These are phyloP conservation scores for Periplaneta americana DNA, from an alignment of 1,140 invertebrate species.

Conservation along the genomic window DNA sequence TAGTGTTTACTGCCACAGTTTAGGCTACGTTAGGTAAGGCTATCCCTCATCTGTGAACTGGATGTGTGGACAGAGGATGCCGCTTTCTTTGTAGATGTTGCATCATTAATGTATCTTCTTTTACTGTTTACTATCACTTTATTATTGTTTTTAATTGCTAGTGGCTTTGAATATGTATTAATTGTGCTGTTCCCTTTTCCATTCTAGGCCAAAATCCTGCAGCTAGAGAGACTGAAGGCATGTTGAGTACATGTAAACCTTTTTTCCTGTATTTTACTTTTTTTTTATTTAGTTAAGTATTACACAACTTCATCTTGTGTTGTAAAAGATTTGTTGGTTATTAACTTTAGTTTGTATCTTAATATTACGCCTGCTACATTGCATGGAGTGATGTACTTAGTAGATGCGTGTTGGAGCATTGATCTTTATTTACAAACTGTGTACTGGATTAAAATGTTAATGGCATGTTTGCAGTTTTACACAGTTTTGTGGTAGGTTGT, in stretches of 20 bases:
- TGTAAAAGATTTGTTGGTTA: not conserved
- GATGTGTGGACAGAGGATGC: not conserved
- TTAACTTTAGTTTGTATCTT: not conserved
- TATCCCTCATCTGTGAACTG: no score
- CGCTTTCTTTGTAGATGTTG: not conserved
- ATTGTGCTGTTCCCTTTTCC: conserved; percentile 28
- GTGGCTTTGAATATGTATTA: conserved; percentile 8
- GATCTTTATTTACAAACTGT: no score
- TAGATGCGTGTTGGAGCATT: no score
- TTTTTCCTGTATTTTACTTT: conserved; percentile 1
- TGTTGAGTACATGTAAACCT: conserved; percentile 36
- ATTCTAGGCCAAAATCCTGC: conserved; percentile 52
- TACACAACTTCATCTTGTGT: not conserved
- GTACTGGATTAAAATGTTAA: no score
- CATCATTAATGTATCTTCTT: not conserved
- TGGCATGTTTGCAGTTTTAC: no score
- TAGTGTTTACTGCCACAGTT: no score
- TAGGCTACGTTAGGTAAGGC: no score
- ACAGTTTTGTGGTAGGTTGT: no score
- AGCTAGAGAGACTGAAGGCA: conserved; percentile 56
- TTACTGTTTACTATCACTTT: not conserved
- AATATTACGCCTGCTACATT: not conserved
- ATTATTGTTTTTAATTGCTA: not conserved
- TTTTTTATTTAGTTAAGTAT: not conserved
- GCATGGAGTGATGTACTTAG: not conserved